Evolutionary conservation across 2,888 invertebrate genomes (phyloP), one percentile per base, ranked within the genome.

Genomic region (Eremobia ochroleuca): DNA sequence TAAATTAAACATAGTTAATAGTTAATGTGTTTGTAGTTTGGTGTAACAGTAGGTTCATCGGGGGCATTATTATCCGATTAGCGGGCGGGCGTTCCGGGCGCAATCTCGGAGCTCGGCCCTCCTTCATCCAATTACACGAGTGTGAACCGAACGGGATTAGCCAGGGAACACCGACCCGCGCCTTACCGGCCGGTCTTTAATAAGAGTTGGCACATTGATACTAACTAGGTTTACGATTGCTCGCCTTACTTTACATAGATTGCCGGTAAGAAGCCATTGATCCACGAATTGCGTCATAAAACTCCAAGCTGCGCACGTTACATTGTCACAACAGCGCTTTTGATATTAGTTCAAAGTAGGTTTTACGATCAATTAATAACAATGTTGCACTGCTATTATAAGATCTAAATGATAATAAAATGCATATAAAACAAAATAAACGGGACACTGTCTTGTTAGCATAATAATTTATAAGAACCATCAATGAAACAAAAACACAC

Each of bases 101-200:
- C 93, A 95, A 95, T 95, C 95, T 94, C 95, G 91, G 91, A 89
- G 87, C 91, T 89, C 92, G 91, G 92, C 92, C 93, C 93, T 93
- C 94, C 94, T 95, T 95, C 94, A 96, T 96, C 95, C 96, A 95
- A 96, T 96, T 96, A 96, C 93, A 92, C 86, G 93, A 95, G 95
- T 95, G 96, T 95, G 95, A 95, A 95, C 95, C 93, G 93, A 92
- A 92, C 92, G 92, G 94, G 94, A 94, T 95, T 95, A 95, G 90
- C 91, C 91, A 90, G 92, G 93, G 89, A 91, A 90, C 89, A 87
- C 86, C 90, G 87, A 84, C 89, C 89, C 89, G 89, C 82, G 88
- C 88, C 87, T 89, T 88, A 87, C 90, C 89, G 88, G 87, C 86
- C 86, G 82, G 87, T 87, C 89, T 88, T 83, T 77, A 78, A 83